Evolutionary conservation across 2,888 invertebrate genomes (phyloP).

Genomic region (Cordilura impudica): DNA sequence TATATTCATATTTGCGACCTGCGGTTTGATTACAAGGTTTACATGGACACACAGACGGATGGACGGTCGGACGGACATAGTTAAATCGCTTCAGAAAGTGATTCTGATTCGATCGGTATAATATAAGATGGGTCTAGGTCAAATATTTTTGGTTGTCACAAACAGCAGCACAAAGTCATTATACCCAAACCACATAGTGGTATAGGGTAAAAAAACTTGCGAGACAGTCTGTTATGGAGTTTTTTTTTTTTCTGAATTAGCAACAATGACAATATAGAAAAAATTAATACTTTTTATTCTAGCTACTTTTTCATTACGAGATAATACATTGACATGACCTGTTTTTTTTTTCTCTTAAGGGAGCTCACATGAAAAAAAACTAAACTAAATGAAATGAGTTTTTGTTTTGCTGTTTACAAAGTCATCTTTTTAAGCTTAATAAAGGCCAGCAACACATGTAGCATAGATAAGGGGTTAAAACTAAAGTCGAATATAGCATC

Average conservation of each 20-base stretch:
- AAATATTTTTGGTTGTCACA: too few species aligned
- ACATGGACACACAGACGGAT: too few species aligned
- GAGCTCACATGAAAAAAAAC: not conserved
- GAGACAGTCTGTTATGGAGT: constrained; percentile 25
- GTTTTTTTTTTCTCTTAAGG: constrained; percentile 16
- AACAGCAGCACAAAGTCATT: too few species aligned
- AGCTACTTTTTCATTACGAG: not conserved
- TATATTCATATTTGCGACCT: too few species aligned
- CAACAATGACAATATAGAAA: not conserved
- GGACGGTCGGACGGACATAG: too few species aligned
- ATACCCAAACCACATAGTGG: too few species aligned
- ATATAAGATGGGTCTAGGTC: too few species aligned
- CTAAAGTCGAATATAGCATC: not conserved
- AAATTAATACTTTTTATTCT: not conserved
- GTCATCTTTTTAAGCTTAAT: constrained; percentile 28
- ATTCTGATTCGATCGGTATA: too few species aligned
- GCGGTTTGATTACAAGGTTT: too few species aligned
- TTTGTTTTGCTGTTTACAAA: not conserved
- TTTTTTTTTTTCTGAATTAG: not conserved
- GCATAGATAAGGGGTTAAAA: constrained; percentile 9
- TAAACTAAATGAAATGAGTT: not conserved
- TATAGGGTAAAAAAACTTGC: constrained; percentile 14
- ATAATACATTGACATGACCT: constrained; percentile 29
- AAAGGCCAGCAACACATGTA: constrained; percentile 16
- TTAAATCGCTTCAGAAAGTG: too few species aligned